Evolutionary conservation across 2,797 vertebrate species (phyloP).

Genomic region (Takifugu rubripes): DNA sequence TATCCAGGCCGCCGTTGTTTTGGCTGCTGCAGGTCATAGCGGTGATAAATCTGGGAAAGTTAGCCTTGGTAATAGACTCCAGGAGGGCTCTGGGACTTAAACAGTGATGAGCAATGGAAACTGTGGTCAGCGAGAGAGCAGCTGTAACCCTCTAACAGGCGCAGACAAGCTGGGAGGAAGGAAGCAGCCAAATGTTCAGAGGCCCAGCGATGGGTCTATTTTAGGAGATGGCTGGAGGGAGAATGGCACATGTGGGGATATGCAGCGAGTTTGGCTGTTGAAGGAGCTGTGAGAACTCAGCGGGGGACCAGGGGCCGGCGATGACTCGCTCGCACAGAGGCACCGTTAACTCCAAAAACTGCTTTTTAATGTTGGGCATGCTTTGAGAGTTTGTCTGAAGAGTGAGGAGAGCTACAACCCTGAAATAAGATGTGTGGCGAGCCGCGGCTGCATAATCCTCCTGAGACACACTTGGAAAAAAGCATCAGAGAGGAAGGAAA

Average conservation of each 20-base stretch:
- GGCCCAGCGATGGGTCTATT: conserved; percentile 72
- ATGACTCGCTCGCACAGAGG: conserved; percentile 52
- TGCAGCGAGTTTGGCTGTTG: conserved; percentile 41
- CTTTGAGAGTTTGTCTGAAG: conserved; percentile 56
- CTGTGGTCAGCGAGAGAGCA: conserved; percentile 68
- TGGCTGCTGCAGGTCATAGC: conserved; percentile 63
- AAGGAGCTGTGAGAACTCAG: conserved; percentile 45
- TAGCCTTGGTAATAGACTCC: conserved; percentile 72
- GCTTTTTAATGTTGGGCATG: conserved; percentile 64
- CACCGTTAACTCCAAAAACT: conserved; percentile 45
- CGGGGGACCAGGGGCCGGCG: conserved; percentile 39
- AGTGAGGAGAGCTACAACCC: conserved; percentile 43
- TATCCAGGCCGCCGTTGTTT: conserved; percentile 54
- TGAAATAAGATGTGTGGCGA: conserved; percentile 58
- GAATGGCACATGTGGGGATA: conserved; percentile 61
- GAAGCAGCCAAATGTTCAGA: conserved; percentile 65
- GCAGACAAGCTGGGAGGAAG: conserved; percentile 67
- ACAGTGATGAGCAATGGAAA: conserved; percentile 76
- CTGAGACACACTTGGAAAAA: conserved; percentile 47
- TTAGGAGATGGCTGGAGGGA: conserved; percentile 52
- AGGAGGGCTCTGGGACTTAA: conserved; percentile 69
- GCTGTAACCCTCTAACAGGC: conserved; percentile 71
- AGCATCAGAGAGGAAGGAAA: conserved; percentile 32
- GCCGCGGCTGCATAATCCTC: conserved; percentile 63
- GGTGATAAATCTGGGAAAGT: conserved; percentile 71